Evolutionary conservation across 2,888 invertebrate species (phyloP), one percentile per base, ranked within the genome.

Genomic region (Tetragonisca angustula): DNA sequence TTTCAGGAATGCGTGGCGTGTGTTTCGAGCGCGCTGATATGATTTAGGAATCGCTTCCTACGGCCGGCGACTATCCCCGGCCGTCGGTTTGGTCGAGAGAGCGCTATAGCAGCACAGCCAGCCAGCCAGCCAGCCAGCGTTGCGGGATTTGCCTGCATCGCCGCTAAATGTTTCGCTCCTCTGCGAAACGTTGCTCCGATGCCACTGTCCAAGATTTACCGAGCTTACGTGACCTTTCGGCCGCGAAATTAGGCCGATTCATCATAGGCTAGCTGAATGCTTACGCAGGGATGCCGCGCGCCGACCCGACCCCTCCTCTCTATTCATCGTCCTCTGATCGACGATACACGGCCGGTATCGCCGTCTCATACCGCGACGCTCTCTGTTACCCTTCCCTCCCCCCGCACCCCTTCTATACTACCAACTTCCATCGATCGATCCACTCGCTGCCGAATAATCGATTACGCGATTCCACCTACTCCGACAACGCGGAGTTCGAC

Each of bases 171-270:
- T 81, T 77, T 78, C 89, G 82, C 84, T 84, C 75, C 79, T 76
- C 65, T 69, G 36, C 36, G 85, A 76, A 81, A 76, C 70, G 81
- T 54, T 50, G 74, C 70, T 52, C 76, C 81, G 78, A 71, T 69
- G 79, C 83, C 88, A 75, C 74, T 54, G 84, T 79, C 83, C 89
- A 91, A 93, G 93, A 93, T 93, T 93, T 93, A 93, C 90, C 85
- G 91, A 77, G 87, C 84, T 81, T 90, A 90, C 92, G 92, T 92
- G 92, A 92, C 92, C 92, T 92, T 91, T 89, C 89, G 89, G 83
- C 88, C 91, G 87, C 92, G 92, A 93, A 93, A 93, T 93, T 93
- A 92, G 92, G 91, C 92, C 92, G 90, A 93, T 93, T 92, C 91
- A 92, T 93, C 93, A 93, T 92, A 85, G 76, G 56, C 73, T 67